These are phyloP conservation scores for Drosophila siamana DNA, from an alignment of 2,888 invertebrate species.

Conservation along the genomic window DNA sequence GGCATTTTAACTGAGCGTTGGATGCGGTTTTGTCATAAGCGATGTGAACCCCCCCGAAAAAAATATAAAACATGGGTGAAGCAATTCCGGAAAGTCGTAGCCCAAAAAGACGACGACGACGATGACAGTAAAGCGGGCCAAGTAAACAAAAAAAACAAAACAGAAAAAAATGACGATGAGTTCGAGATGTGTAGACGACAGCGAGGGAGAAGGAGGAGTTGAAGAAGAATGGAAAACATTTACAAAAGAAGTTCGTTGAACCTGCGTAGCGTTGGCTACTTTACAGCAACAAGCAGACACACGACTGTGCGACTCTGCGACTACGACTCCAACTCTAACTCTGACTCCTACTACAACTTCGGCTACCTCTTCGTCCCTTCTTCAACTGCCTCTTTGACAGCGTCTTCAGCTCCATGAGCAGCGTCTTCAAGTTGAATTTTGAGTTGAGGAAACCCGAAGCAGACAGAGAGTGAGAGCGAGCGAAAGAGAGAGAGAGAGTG, in stretches of 20 bases:
- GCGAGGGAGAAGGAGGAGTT: slow-evolving; percentile 18
- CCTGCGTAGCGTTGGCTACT: slow-evolving; percentile 70
- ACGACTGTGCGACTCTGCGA: no score
- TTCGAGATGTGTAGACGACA: slow-evolving; percentile 14
- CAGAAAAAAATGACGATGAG: slow-evolving; percentile 35
- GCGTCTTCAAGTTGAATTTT: slow-evolving; percentile 47
- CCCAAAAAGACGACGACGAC: slow-evolving; percentile 49
- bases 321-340: slow-evolving; percentile 20
- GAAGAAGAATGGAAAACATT: slow-evolving; percentile 70
- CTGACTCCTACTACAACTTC: slow-evolving; percentile 10
- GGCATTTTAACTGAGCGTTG: slow-evolving; percentile 57
- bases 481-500: not conserved
- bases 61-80: slow-evolving; percentile 29
- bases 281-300: slow-evolving; percentile 36
- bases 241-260: slow-evolving; percentile 80
- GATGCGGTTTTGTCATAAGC: slow-evolving; percentile 38
- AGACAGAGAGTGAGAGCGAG: not conserved
- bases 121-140: slow-evolving; percentile 69
- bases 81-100: slow-evolving; percentile 62
- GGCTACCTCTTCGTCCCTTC: not conserved
- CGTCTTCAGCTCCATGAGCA: slow-evolving; percentile 16
- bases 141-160: slow-evolving; percentile 66
- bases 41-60: slow-evolving; percentile 35
- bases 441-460: slow-evolving; percentile 17
- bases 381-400: not conserved